A percentile compares a stretch with the other conserved stretches of the same genome.
phyloP scores from a whole-genome alignment of 2,113 vertebrate genomes.

The Otolemur garnettii region DNA sequence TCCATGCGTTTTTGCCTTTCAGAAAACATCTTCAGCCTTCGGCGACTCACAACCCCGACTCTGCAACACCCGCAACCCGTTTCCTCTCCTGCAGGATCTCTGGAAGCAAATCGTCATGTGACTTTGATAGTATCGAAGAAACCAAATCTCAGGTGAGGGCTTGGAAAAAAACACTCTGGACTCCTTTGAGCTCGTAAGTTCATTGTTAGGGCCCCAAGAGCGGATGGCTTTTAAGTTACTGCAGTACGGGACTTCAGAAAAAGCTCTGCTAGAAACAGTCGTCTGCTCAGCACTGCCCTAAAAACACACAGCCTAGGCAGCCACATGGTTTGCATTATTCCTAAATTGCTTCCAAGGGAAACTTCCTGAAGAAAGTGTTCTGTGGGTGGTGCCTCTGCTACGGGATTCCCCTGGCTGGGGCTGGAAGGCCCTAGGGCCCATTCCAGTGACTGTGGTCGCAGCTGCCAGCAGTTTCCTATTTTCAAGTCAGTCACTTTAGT shows the following conservation, averaged over 20 bases:
- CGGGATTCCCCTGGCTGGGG: neutral
- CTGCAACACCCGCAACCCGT: slow-evolving; percentile 31
- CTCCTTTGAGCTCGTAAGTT: neutral
- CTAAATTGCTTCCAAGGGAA: slow-evolving; percentile 16
- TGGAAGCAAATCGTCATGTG: slow-evolving; percentile 71
- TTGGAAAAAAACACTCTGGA: neutral
- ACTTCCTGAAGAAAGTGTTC: slow-evolving; percentile 45
- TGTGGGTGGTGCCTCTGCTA: neutral
- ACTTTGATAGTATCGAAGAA: slow-evolving; percentile 10
- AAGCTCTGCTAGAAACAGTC: neutral
- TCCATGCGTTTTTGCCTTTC: slow-evolving; percentile 62
- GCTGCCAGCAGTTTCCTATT: neutral
- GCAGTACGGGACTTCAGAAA: neutral
- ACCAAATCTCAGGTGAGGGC: slow-evolving; percentile 82
- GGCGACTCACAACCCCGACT: slow-evolving; percentile 51
- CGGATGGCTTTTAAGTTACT: neutral
- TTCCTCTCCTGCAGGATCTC: slow-evolving; percentile 59
- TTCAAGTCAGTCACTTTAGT: neutral
- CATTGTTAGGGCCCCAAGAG: neutral
- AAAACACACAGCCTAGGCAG: neutral
- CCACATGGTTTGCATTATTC: slow-evolving; percentile 14
- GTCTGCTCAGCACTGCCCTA: neutral
- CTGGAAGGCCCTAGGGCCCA: neutral
- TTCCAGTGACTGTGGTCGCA: neutral
- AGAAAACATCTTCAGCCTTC: slow-evolving; percentile 74